Percentiles rank a stretch among this genome's conserved stretches.
These are phyloP conservation scores for Hypena proboscidalis DNA, from an alignment of 2,888 invertebrate genomes.

Conservation along the genomic window DNA sequence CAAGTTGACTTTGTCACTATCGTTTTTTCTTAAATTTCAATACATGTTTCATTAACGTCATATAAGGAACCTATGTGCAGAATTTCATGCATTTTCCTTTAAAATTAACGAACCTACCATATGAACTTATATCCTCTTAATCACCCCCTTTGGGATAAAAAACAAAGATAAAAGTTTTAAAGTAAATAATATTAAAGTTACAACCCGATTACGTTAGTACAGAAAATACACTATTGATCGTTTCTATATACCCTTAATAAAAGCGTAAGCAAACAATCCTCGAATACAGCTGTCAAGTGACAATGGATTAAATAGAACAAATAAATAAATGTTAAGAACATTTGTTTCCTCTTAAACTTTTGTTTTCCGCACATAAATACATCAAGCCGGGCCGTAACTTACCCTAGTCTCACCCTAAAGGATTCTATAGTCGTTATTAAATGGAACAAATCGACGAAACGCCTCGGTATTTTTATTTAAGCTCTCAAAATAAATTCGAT, in stretches of 20 bases:
- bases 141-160: too few relatives aligned
- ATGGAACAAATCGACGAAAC: slow-evolving; percentile 59
- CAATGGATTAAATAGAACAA: slow-evolving; percentile 38
- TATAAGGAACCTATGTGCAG: too few relatives aligned
- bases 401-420: slow-evolving; percentile 51
- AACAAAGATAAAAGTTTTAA: too few relatives aligned
- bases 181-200: too few relatives aligned
- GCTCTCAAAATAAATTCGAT: slow-evolving; percentile 52
- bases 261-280: slow-evolving; percentile 6
- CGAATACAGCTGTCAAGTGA: slow-evolving; percentile 12
- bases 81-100: too few relatives aligned
- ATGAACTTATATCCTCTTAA: too few relatives aligned
- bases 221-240: too few relatives aligned
- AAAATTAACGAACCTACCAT: too few relatives aligned
- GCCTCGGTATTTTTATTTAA: slow-evolving; percentile 53
- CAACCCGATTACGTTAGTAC: too few relatives aligned
- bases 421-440: slow-evolving; percentile 58
- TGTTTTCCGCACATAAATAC: slow-evolving; percentile 50
- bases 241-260: neutral
- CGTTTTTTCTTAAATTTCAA: too few relatives aligned
- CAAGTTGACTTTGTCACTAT: too few relatives aligned
- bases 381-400: slow-evolving; percentile 38
- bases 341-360: slow-evolving; percentile 37
- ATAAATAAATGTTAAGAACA: slow-evolving; percentile 35
- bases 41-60: too few relatives aligned